Base-by-base conservation (phyloP, 2,888 invertebrate species). In the Tanaodytes sp. region DNA sequence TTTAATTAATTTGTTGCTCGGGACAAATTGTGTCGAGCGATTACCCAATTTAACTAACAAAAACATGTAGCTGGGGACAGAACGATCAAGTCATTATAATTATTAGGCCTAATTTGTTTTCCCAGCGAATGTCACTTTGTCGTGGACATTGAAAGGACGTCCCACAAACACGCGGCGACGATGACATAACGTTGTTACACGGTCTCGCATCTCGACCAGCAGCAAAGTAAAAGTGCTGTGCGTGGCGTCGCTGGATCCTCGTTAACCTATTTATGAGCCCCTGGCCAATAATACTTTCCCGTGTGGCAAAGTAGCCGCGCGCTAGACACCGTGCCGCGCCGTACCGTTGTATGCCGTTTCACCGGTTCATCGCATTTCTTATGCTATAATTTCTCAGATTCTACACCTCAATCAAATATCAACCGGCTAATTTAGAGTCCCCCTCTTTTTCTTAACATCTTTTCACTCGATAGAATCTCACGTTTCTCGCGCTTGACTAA, bases 201-300 rank as follows among this genome's bases (percentile, higher is more conserved):
- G 37, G 48, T 27, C 37, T 55, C 58, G 51, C 58, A 65, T 52
- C 43, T 51, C 40, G 51, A 19, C 39, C 43, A 51, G 19, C 46
- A 30, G 46, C 46, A 36, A 62, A 69, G 63, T 63, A 69, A 69
- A 63, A 58, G 63, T 69, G 63, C 58, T 51, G 55, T 59, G 55
- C 57, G 58, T 63, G 54, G 46, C 39, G 52, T 37, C 46, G 68
- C 48, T 63, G 68, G 45, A 63, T 63, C 52, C 58, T 63, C 58
- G 58, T 63, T 69, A 63, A 63, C 68, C 68, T 58, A 69, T 69
- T 69, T 63, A 63, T 63, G 58, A 63, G 58, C 46, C 51, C 31
- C 40, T 63, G 45, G 16, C 62, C 51, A 62, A 68, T 68, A 58
- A 62, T 52, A 63, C 57, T 58, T 58, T 58, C 57, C 54, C 54